phyloP scores from a whole-genome alignment of 1,140 invertebrate species.

The Mercenaria mercenaria region DNA sequence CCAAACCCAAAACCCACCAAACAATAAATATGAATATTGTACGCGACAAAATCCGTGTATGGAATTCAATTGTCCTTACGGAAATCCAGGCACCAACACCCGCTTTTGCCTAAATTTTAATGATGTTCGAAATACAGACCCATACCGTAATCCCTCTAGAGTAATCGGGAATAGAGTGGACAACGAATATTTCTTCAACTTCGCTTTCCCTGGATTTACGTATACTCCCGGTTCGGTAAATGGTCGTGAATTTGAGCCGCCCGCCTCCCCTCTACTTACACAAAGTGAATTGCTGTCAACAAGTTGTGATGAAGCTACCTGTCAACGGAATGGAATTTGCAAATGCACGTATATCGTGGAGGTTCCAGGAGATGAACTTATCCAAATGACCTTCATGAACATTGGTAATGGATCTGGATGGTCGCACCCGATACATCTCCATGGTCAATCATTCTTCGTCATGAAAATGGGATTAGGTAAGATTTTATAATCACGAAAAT shows the following conservation, averaged over 20 bases:
- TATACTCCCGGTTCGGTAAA: constrained; percentile 69
- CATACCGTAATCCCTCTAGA: background rate
- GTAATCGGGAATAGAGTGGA: constrained; percentile 19
- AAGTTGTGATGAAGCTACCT: background rate
- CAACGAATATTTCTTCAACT: constrained; percentile 68
- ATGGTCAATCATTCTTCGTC: constrained; percentile 73
- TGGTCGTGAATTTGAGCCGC: constrained; percentile 59
- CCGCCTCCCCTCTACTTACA: constrained; percentile 17
- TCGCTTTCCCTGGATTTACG: constrained; percentile 57
- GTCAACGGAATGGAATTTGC: constrained; percentile 49
- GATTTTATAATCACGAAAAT: too few relatives aligned
- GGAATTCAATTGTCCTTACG: constrained; percentile 69
- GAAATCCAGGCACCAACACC: constrained; percentile 31
- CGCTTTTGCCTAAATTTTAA: constrained; percentile 66
- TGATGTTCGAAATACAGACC: constrained; percentile 52
- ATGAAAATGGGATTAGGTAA: constrained; percentile 82
- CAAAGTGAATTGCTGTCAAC: constrained; percentile 30
- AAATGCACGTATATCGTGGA: constrained; percentile 64
- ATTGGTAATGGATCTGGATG: constrained; percentile 64
- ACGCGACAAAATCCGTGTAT: constrained; percentile 2
- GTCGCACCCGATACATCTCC: constrained; percentile 73
- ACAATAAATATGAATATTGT: constrained; percentile 29
- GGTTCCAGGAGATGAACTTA: background rate
- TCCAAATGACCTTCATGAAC: too few relatives aligned
- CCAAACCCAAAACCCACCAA: background rate